phyloP scores from a whole-genome alignment of 2,113 vertebrate species.

The Apodemus speciosus region DNA sequence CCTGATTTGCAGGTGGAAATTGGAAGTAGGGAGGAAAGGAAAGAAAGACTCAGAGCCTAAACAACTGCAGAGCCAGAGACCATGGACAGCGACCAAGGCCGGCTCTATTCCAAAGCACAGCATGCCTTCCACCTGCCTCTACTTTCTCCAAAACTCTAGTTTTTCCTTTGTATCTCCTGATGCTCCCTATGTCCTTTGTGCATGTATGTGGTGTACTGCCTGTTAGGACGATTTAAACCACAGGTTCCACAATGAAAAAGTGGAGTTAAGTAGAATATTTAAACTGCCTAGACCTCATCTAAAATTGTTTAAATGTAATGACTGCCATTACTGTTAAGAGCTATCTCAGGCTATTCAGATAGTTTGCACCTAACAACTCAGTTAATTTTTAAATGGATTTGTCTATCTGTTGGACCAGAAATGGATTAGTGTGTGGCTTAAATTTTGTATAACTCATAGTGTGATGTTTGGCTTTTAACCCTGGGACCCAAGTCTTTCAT shows the following conservation, averaged over 20 bases:
- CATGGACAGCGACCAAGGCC: not conserved
- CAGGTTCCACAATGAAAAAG: not conserved
- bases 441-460: not conserved
- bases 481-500: not conserved
- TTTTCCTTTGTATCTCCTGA: not conserved
- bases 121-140: not conserved
- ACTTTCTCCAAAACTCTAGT: not conserved
- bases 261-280: not conserved
- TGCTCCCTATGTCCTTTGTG: not conserved
- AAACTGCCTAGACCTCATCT: not conserved
- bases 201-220: not conserved
- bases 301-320: slow-evolving; percentile 51
- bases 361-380: not conserved
- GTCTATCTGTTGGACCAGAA: not conserved
- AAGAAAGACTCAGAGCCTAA: not conserved
- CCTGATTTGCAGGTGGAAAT: not conserved
- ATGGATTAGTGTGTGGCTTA: not conserved
- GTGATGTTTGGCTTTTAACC: not conserved
- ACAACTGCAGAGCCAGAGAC: accelerated
- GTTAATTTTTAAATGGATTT: slow-evolving; percentile 29
- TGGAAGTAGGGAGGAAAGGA: too few species aligned
- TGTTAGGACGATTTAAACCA: not conserved
- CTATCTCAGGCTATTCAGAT: not conserved
- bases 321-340: not conserved
- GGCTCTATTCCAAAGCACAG: not conserved